These are phyloP conservation scores for Chrysogorgia sp. DNA, from an alignment of 92 coral and sea anemone genomes.

Conservation along the genomic window DNA sequence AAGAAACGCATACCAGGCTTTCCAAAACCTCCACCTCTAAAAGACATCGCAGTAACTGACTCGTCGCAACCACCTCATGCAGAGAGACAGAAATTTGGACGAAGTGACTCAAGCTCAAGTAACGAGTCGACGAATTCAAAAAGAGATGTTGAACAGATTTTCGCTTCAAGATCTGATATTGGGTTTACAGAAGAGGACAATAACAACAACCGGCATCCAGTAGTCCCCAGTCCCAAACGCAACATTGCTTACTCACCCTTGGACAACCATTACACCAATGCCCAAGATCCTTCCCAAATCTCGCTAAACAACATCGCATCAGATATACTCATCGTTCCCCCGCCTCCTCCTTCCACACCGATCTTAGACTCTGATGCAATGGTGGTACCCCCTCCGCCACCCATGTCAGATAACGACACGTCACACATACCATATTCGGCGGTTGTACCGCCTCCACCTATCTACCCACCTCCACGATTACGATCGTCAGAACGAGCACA, in stretches of 20 bases:
- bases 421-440: not conserved
- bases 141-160: not conserved
- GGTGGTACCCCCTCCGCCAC: constrained; percentile 60
- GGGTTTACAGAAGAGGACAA: constrained; percentile 13
- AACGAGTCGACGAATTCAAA: not conserved
- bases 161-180: constrained; percentile 9
- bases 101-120: constrained; percentile 11
- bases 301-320: constrained; percentile 1
- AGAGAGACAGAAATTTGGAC: not conserved
- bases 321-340: constrained; percentile 19
- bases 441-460: constrained; percentile 5
- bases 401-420: constrained; percentile 8
- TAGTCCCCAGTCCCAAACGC: constrained; percentile 12
- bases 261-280: not conserved
- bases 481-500: constrained; percentile 14
- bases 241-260: no score
- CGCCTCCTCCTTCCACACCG: constrained; percentile 56
- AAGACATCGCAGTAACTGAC: not conserved
- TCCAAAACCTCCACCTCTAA: constrained; percentile 2
- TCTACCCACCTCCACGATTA: constrained; percentile 40
- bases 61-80: not conserved
- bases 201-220: constrained; percentile 18
- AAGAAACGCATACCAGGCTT: not conserved
- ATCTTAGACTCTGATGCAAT: constrained; percentile 25
- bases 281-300: constrained; percentile 6